Conservation (phyloP, 2,888 invertebrate species). For the Phyto melanocephala region DNA sequence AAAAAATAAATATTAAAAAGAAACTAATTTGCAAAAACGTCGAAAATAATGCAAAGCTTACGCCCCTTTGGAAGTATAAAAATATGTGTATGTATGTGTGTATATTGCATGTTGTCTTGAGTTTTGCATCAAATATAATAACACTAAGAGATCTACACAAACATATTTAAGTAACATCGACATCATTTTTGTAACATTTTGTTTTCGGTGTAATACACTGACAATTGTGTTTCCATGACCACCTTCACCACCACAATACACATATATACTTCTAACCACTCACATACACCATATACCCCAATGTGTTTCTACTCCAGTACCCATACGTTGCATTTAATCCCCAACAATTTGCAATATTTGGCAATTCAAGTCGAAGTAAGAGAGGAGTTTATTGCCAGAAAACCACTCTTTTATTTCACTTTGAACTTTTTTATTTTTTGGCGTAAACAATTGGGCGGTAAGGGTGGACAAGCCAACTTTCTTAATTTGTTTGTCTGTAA, state of each 20-base stretch:
- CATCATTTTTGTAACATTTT: too few species aligned
- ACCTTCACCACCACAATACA: background rate
- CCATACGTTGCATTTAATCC: constrained; percentile 70
- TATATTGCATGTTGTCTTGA: too few species aligned
- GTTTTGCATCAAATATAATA: too few species aligned
- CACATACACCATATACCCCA: background rate
- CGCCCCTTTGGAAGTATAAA: too few species aligned
- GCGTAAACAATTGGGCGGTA: background rate
- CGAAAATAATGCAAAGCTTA: too few species aligned
- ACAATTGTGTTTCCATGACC: background rate
- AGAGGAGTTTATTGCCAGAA: constrained; percentile 54
- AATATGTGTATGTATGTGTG: too few species aligned
- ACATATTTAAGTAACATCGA: too few species aligned
- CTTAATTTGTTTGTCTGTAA: constrained; percentile 7
- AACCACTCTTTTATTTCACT: constrained; percentile 11
- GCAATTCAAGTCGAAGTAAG: constrained; percentile 71
- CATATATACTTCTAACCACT: background rate
- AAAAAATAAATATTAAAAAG: too few species aligned
- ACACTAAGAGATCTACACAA: too few species aligned
- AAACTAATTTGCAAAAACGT: too few species aligned
- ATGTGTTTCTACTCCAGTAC: constrained; percentile 32
- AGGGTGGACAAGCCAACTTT: background rate
- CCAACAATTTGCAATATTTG: constrained; percentile 76
- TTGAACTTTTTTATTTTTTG: background rate
- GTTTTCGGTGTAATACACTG: background rate